Percentiles rank a stretch among this genome's conserved stretches.
Evolutionary conservation across 2,888 invertebrate genomes (phyloP).

Genomic region (Acanthosepion esculentum): DNA sequence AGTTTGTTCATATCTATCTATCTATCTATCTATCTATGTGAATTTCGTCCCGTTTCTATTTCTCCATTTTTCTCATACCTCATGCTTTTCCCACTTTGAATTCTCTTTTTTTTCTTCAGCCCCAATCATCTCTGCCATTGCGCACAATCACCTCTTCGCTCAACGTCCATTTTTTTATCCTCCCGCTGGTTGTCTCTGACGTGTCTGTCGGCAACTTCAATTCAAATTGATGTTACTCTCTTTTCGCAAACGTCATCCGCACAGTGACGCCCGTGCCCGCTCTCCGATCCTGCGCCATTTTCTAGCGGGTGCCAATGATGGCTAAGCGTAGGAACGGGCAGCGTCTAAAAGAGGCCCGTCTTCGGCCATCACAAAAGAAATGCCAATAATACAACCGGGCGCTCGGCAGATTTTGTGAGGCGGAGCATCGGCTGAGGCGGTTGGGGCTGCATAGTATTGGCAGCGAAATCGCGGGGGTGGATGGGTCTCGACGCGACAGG

Average conservation of each 20-base stretch:
- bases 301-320: not conserved
- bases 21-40: too few relatives aligned
- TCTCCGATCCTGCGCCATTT: not conserved
- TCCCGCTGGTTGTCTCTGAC: not conserved
- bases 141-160: not conserved
- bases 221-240: slow-evolving; percentile 17
- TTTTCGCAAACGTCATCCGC: not conserved
- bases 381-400: not conserved
- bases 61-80: not conserved
- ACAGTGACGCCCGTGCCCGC: not conserved
- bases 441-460: not conserved
- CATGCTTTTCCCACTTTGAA: not conserved
- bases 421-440: not conserved
- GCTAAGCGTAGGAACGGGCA: not conserved
- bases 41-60: not conserved
- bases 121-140: not conserved
- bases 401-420: not conserved
- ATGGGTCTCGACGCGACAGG: not conserved
- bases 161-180: not conserved
- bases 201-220: slow-evolving; percentile 22
- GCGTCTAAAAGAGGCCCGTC: not conserved
- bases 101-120: not conserved
- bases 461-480: not conserved
- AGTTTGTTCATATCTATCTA: too few relatives aligned
- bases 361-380: not conserved